These are phyloP conservation scores for Actinia tenebrosa DNA, from an alignment of 64 coral and sea anemone genomes.

Conservation along the genomic window DNA sequence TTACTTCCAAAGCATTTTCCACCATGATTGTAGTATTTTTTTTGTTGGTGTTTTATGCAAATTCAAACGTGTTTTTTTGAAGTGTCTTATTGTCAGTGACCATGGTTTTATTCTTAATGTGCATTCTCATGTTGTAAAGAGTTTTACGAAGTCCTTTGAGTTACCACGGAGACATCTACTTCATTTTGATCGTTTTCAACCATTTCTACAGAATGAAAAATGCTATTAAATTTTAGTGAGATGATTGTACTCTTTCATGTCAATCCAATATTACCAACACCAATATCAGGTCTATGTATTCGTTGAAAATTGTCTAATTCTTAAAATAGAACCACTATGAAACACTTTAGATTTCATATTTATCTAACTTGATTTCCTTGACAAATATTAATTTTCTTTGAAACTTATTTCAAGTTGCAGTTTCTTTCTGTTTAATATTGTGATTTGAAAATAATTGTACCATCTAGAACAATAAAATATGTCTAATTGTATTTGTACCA, in stretches of 20 bases:
- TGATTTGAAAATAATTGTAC: not conserved
- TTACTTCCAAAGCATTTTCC: constrained; percentile 19
- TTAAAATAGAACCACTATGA: not conserved
- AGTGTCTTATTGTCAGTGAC: constrained; percentile 8
- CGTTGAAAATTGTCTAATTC: not conserved
- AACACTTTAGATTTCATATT: not conserved
- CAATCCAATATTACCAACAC: not conserved
- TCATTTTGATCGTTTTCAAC: not conserved
- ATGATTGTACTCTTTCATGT: not conserved
- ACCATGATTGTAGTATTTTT: constrained; percentile 9
- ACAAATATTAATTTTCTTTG: not conserved
- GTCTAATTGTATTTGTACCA: not conserved
- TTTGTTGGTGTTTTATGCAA: constrained; percentile 12
- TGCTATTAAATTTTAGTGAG: not conserved
- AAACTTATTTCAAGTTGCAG: not conserved
- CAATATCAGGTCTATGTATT: not conserved
- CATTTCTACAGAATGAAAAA: not conserved
- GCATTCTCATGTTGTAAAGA: constrained; percentile 19
- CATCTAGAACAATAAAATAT: not conserved
- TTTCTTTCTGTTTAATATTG: not conserved
- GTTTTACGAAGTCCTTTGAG: not conserved
- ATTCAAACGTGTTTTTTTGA: constrained; percentile 23
- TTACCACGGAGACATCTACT: not conserved
- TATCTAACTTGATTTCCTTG: not conserved
- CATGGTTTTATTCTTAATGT: not conserved